Evolutionary conservation across 2,797 vertebrate species (phyloP).

Genomic region (Cottoperca gobio): DNA sequence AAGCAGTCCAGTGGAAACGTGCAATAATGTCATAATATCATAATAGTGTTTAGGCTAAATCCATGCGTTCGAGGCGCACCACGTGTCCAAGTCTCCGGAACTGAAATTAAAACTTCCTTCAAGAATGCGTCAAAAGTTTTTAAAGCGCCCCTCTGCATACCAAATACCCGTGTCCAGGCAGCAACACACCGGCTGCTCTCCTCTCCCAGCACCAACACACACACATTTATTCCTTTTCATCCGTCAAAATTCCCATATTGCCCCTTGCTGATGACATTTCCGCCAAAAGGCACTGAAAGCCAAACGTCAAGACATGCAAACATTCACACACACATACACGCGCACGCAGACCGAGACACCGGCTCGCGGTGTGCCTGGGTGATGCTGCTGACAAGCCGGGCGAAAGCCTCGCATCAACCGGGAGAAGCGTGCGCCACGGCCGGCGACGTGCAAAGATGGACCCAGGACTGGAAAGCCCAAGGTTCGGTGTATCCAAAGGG

Average conservation of each 20-base stretch:
- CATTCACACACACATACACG: background rate
- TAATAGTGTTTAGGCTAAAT: constrained; percentile 34
- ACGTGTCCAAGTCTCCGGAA: constrained; percentile 70
- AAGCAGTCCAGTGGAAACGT: background rate
- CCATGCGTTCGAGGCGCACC: constrained; percentile 62
- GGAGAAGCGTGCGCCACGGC: constrained; percentile 37
- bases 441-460: constrained; percentile 59
- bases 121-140: constrained; percentile 80
- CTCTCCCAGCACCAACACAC: background rate
- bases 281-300: constrained; percentile 79
- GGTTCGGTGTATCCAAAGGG: constrained; percentile 26
- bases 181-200: constrained; percentile 36
- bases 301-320: constrained; percentile 68
- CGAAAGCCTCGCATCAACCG: constrained; percentile 52
- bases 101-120: constrained; percentile 67
- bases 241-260: background rate
- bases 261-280: constrained; percentile 64
- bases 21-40: constrained; percentile 16
- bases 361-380: constrained; percentile 45
- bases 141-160: constrained; percentile 66
- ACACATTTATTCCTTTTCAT: constrained; percentile 3
- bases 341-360: constrained; percentile 31
- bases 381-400: constrained; percentile 73
- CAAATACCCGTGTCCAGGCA: constrained; percentile 53
- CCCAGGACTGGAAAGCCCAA: constrained; percentile 34